These are phyloP conservation scores for Eilema caniola DNA, from an alignment of 2,888 invertebrate genomes.

Conservation along the genomic window DNA sequence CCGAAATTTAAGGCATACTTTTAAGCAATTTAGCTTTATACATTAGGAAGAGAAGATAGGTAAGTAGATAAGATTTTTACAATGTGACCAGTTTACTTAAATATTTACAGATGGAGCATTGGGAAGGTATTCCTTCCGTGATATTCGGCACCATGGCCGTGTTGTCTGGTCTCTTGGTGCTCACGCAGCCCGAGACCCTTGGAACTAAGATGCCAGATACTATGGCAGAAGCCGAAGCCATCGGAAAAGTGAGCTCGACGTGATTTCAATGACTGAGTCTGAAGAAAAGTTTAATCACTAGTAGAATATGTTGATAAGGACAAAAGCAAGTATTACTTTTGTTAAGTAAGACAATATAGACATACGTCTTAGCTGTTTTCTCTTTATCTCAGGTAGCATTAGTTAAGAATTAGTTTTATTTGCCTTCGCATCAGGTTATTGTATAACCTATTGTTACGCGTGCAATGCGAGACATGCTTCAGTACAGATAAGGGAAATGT, in stretches of 20 bases:
- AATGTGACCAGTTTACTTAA: no score
- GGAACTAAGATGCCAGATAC: slow-evolving; percentile 87
- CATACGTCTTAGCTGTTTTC: neutral
- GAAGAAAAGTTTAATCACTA: neutral
- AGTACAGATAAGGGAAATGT: neutral
- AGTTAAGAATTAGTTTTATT: neutral
- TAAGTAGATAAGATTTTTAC: no score
- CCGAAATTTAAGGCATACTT: no score
- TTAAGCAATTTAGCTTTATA: no score
- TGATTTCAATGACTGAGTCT: neutral
- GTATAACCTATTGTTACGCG: neutral
- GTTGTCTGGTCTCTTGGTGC: slow-evolving; percentile 81
- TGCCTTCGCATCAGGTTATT: neutral
- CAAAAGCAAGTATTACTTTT: no score
- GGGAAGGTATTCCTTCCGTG: slow-evolving; percentile 79
- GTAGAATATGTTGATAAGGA: no score
- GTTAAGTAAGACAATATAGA: neutral
- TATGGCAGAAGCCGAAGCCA: slow-evolving; percentile 84
- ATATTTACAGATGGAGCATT: slow-evolving; percentile 59
- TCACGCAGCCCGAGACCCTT: slow-evolving; percentile 88
- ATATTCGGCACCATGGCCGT: slow-evolving; percentile 84
- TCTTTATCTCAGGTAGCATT: neutral
- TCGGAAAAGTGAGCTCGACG: slow-evolving; percentile 47
- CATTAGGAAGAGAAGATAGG: no score
- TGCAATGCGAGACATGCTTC: neutral